Evolutionary conservation across 1,140 invertebrate species (phyloP).

Genomic region (Eupeodes corollae): DNA sequence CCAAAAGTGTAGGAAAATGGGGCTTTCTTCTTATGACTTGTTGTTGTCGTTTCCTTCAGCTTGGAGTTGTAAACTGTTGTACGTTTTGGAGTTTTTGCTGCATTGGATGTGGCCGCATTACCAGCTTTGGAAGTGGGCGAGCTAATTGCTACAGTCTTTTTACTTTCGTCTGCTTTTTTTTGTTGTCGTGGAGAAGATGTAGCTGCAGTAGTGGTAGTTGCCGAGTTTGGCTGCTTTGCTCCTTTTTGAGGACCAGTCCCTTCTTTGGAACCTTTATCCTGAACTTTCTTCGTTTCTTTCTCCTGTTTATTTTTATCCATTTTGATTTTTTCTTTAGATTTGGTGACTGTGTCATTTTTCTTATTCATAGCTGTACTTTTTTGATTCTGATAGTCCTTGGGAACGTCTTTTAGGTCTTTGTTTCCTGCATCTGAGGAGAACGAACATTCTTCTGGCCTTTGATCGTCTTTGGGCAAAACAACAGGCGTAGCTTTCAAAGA

Average conservation of each 20-base stretch:
- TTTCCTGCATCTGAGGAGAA: neutral
- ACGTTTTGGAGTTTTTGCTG: conserved; percentile 19
- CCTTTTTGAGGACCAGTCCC: conserved; percentile 17
- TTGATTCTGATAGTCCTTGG: neutral
- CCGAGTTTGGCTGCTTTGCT: conserved; percentile 26
- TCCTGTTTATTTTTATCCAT: neutral
- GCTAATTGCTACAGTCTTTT: conserved; percentile 4
- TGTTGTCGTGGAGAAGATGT: neutral
- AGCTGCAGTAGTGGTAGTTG: conserved; percentile 10
- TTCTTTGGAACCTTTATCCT: neutral
- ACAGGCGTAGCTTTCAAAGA: conserved; percentile 33
- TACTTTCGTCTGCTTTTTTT: conserved; percentile 2
- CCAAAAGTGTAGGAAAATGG: conserved; percentile 6
- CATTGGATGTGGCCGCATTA: conserved; percentile 6
- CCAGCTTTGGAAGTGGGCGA: neutral
- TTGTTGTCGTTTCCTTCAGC: conserved; percentile 17
- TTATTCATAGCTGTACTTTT: neutral
- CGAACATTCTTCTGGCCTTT: neutral
- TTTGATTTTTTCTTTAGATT: neutral
- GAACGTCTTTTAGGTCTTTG: neutral
- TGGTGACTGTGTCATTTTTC: neutral
- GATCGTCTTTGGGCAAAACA: conserved; percentile 10
- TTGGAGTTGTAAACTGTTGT: conserved; percentile 27
- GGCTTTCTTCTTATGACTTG: conserved; percentile 6
- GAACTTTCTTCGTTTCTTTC: neutral